phyloP scores from a whole-genome alignment of 2,888 invertebrate species.

The Rhingia campestris region DNA sequence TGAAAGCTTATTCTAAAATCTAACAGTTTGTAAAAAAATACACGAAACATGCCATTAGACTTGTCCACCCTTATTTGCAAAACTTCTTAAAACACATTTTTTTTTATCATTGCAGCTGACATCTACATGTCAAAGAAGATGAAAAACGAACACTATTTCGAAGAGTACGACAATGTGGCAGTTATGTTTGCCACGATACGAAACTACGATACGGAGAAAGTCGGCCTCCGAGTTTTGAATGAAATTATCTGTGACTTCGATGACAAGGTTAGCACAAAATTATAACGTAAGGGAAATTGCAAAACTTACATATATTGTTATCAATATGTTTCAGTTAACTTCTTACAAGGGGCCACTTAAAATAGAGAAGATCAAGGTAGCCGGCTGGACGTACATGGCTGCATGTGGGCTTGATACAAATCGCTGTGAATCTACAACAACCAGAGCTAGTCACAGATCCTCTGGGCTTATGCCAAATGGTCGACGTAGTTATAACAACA shows the following conservation, averaged over 20 bases:
- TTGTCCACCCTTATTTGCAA: no score
- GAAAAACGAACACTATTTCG: conserved; percentile 91
- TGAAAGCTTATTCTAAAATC: no score
- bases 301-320: neutral
- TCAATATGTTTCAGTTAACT: conserved; percentile 84
- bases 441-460: conserved; percentile 78
- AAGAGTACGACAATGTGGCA: conserved; percentile 93
- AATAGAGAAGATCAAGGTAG: conserved; percentile 98
- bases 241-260: conserved; percentile 97
- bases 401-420: conserved; percentile 94
- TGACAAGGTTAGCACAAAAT: conserved; percentile 85
- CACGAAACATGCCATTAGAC: no score
- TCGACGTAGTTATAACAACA: conserved; percentile 78
- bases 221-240: conserved; percentile 90
- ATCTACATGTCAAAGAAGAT: conserved; percentile 88
- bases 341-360: conserved; percentile 85
- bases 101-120: conserved; percentile 85
- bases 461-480: conserved; percentile 80
- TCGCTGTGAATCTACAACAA: conserved; percentile 85
- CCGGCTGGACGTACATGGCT: conserved; percentile 98
- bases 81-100: neutral
- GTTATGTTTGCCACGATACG: conserved; percentile 98
- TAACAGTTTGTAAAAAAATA: no score
- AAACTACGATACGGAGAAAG: conserved; percentile 88
- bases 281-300: no score